Base-by-base conservation (phyloP, 2,888 invertebrate species). In the Heliothis peltigera region DNA sequence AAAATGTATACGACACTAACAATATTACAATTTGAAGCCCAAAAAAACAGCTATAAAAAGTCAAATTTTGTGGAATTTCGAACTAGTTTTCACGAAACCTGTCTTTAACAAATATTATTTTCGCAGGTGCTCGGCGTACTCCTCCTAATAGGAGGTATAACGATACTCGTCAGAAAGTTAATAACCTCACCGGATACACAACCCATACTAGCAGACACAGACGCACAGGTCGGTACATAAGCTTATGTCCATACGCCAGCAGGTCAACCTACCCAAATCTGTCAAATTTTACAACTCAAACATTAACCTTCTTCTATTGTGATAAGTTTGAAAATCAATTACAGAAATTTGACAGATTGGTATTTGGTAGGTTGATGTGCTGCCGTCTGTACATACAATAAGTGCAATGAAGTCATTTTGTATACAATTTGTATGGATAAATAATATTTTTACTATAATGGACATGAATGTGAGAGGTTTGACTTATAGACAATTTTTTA, bases 61-160 rank as follows among this genome's bases (percentile, higher is more conserved):
- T n/a, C n/a, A n/a, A n/a, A n/a, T n/a, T n/a, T n/a, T n/a, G n/a
- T n/a, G n/a, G n/a, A n/a, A n/a, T n/a, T n/a, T n/a, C n/a, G n/a
- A n/a, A n/a, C n/a, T n/a, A n/a, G n/a, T n/a, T n/a, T n/a, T n/a
- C n/a, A n/a, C n/a, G n/a, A n/a, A n/a, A n/a, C n/a, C n/a, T n/a
- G n/a, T n/a, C n/a, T n/a, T n/a, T n/a, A 1, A 25, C 25, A 25
- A 35, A 1, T 15, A 4, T 39, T 57, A 22, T 63, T 25, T 62
- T 51, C 57, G 4, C 84, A 94, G 94, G 88, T 79, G 1, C 84
- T 93, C 48, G 94, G 94, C 4, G 76, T 91, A 1, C 55, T 77
- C 0, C 80, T 94, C 0, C 75, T 94, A 10, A 70, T 91, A 44
- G 70, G 76, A 1, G 94, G 93, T 2, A 88, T 94, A 22, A 63